Percentiles rank a stretch among this genome's conserved stretches.
Conservation (phyloP, 2,113 vertebrate genomes). For the Thalassarche chlororhynchos region DNA sequence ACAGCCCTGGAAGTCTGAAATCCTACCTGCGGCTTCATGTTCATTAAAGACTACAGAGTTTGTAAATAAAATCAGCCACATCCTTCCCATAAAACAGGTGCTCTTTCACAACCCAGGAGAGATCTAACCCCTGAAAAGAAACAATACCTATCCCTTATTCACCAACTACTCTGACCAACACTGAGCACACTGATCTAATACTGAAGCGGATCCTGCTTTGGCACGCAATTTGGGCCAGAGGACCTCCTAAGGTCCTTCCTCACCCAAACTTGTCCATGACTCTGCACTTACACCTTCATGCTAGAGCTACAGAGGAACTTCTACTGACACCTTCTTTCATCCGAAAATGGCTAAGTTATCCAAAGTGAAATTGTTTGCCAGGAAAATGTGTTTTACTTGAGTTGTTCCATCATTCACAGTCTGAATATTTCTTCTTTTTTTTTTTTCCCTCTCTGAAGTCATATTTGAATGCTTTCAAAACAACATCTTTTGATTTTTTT, state of each 20-base stretch:
- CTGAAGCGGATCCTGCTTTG: not conserved
- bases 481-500: not conserved
- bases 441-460: not conserved
- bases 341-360: not conserved
- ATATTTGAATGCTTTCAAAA: not conserved
- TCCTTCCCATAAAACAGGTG: not conserved
- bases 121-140: not conserved
- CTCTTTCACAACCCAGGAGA: not conserved
- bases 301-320: not conserved
- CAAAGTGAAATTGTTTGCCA: not conserved
- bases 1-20: not conserved
- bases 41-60: not conserved
- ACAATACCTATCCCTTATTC: not conserved
- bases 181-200: not conserved
- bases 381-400: not conserved
- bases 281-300: not conserved
- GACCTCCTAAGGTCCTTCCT: not conserved
- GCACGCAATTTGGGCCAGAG: fast-evolving
- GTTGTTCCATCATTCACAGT: not conserved
- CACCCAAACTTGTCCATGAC: not conserved
- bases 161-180: not conserved
- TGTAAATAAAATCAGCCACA: not conserved
- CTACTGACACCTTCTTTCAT: not conserved
- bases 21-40: fast-evolving
- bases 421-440: not conserved